These are phyloP conservation scores for Lordiphosa mommai DNA, from an alignment of 1,140 invertebrate genomes.

Conservation along the genomic window DNA sequence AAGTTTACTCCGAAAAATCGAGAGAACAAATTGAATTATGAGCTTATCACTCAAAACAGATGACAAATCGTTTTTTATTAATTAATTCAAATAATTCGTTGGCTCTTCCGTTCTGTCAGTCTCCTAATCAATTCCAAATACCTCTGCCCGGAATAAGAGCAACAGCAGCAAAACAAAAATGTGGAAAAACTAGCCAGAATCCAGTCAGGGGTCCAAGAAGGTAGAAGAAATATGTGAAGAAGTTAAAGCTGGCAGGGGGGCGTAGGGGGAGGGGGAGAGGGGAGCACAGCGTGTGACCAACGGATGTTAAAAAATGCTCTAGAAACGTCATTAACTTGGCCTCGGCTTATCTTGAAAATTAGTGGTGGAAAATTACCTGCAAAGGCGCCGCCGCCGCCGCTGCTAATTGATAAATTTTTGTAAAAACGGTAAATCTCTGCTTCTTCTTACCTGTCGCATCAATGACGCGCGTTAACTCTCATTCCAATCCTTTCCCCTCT, in stretches of 20 bases:
- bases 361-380: conserved; percentile 53
- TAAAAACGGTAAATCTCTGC: neutral
- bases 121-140: neutral
- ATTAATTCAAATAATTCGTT: too few relatives aligned
- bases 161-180: conserved; percentile 36
- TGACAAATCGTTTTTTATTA: too few relatives aligned
- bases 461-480: conserved; percentile 19
- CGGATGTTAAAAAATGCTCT: conserved; percentile 48
- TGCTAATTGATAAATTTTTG: conserved; percentile 59
- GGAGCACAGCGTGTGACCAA: neutral
- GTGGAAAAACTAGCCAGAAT: conserved; percentile 58
- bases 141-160: neutral
- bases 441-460: conserved; percentile 47
- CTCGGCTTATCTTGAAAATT: conserved; percentile 37
- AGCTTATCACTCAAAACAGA: too few relatives aligned
- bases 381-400: conserved; percentile 55
- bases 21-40: too few relatives aligned
- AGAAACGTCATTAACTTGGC: conserved; percentile 62
- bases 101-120: too few relatives aligned
- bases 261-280: neutral
- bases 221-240: too few relatives aligned
- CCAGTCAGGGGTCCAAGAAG: neutral
- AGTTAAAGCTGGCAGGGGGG: neutral
- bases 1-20: too few relatives aligned
- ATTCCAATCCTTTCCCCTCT: neutral